These are phyloP conservation scores for Apodemia hepburni DNA, from an alignment of 2,888 invertebrate genomes.

Conservation along the genomic window DNA sequence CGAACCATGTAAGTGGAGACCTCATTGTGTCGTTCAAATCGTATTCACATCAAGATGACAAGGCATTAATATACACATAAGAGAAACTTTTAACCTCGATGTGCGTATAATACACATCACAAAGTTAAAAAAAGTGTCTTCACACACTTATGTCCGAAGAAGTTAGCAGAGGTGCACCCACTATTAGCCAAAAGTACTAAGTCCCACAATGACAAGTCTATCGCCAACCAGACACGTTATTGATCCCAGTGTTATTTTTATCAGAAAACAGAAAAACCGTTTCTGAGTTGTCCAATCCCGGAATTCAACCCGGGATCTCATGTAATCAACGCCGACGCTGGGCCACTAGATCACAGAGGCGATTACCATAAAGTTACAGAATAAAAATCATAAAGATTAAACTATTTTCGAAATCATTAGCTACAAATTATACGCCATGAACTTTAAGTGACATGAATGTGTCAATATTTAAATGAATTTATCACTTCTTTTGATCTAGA, in stretches of 20 bases:
- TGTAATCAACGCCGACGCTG: too few species aligned
- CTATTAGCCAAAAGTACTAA: too few species aligned
- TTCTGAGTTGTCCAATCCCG: too few species aligned
- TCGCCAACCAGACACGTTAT: too few species aligned
- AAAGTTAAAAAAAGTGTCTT: not conserved
- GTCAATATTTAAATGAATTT: conserved; percentile 68
- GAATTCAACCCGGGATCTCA: too few species aligned
- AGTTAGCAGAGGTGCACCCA: too few species aligned
- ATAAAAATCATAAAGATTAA: conserved; percentile 19
- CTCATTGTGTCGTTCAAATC: conserved; percentile 32
- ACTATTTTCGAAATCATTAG: conserved; percentile 63
- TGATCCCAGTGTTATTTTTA: too few species aligned
- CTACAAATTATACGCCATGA: conserved; percentile 57
- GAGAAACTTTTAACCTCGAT: conserved; percentile 19
- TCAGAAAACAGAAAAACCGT: too few species aligned
- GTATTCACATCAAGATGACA: conserved; percentile 29
- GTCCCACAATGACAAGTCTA: too few species aligned
- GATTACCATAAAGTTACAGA: not conserved
- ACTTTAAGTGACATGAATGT: conserved; percentile 55
- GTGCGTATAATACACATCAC: not conserved
- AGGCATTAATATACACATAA: conserved; percentile 22
- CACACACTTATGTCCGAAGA: too few species aligned
- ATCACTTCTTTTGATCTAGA: conserved; percentile 64
- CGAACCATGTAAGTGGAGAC: conserved; percentile 22
- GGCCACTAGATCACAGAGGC: too few species aligned